Conservation (phyloP, 2,888 invertebrate genomes). For the Drosophila algonquin region DNA sequence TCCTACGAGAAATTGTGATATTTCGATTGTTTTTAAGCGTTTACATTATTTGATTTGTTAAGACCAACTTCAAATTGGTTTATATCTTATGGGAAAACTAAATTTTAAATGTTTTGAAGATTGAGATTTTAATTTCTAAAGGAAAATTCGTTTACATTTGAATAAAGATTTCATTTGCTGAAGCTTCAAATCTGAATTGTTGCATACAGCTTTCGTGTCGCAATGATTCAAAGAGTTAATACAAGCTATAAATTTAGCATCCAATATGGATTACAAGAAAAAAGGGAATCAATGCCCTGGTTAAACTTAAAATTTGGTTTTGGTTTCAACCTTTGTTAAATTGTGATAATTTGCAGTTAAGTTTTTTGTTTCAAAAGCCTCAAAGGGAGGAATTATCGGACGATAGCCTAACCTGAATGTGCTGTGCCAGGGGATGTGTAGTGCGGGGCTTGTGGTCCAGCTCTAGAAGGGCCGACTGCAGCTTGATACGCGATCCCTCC, state of each 20-base stretch:
- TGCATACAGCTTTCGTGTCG: not conserved
- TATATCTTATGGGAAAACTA: not conserved
- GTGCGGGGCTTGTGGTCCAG: slow-evolving; percentile 91
- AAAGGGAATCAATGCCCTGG: too few relatives aligned
- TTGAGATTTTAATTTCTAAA: too few relatives aligned
- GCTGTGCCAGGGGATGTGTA: slow-evolving; percentile 92
- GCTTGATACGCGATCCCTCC: slow-evolving; percentile 95
- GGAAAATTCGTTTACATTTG: too few relatives aligned
- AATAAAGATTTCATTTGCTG: not conserved
- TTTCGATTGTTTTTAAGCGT: not conserved
- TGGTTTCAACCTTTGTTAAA: too few relatives aligned
- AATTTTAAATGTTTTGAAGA: not conserved
- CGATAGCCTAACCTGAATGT: slow-evolving; percentile 87
- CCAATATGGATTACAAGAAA: too few relatives aligned
- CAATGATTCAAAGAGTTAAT: too few relatives aligned
- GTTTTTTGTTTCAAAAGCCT: not conserved
- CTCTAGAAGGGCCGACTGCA: slow-evolving; percentile 92
- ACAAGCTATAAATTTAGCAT: too few relatives aligned
- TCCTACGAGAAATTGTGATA: too few relatives aligned
- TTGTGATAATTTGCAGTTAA: too few relatives aligned
- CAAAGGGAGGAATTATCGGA: not conserved
- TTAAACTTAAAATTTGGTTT: too few relatives aligned
- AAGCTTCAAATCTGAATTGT: not conserved
- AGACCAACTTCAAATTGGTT: not conserved
- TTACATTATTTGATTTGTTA: not conserved